Evolutionary conservation across 2,113 vertebrate species (phyloP).

Genomic region (Pelecanus crispus): DNA sequence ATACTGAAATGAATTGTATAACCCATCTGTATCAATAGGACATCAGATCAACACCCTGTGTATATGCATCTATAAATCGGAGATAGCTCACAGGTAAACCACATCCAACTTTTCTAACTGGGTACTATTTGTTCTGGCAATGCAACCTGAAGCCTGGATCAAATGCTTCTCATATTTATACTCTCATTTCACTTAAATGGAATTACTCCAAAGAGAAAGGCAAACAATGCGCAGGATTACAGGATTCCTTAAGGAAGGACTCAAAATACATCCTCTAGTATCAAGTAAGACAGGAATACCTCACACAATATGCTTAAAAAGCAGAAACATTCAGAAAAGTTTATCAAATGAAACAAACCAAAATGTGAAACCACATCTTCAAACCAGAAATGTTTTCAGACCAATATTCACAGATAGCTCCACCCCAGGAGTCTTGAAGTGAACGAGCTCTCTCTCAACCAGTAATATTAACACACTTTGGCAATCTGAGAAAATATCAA

Average conservation of each 20-base stretch:
- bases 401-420: neutral
- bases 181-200: neutral
- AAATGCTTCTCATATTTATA: neutral
- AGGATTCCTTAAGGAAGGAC: neutral
- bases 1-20: neutral
- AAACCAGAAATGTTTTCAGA: neutral
- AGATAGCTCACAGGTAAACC: neutral
- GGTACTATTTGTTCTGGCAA: neutral
- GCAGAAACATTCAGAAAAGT: neutral
- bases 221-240: neutral
- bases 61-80: neutral
- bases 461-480: neutral
- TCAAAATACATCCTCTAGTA: neutral
- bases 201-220: neutral
- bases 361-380: neutral
- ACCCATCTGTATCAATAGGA: neutral
- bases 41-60: neutral
- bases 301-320: neutral
- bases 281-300: neutral
- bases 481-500: neutral
- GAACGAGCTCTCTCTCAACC: neutral
- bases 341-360: neutral
- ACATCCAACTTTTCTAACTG: neutral
- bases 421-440: neutral
- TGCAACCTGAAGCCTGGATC: neutral